Conservation (phyloP, 2,888 invertebrate species). For the Cheilosia urbana region DNA sequence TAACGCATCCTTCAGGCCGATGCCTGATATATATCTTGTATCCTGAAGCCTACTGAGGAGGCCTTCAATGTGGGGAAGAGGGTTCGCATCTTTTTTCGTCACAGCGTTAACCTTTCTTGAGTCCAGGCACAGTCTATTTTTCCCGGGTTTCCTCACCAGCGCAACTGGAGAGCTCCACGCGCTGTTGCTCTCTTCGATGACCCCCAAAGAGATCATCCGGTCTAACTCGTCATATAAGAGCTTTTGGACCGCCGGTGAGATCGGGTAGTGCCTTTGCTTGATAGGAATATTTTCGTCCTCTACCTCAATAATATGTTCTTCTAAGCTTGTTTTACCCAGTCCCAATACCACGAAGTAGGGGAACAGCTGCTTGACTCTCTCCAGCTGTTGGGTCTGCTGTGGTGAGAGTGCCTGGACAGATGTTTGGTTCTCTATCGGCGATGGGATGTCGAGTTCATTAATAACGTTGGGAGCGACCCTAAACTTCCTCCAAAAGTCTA, state of each 20-base stretch:
- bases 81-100: too few relatives aligned
- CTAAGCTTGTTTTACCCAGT: constrained; percentile 4
- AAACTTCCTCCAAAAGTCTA: not conserved
- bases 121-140: too few relatives aligned
- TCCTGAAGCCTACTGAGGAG: too few relatives aligned
- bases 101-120: too few relatives aligned
- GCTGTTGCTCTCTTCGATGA: too few relatives aligned
- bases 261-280: constrained; percentile 7
- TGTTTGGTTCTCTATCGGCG: too few relatives aligned
- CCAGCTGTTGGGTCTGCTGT: not conserved
- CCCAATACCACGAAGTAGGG: not conserved
- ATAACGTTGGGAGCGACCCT: not conserved
- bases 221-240: constrained; percentile 1
- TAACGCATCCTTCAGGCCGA: too few relatives aligned
- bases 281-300: not conserved
- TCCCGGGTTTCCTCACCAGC: too few relatives aligned
- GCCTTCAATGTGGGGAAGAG: too few relatives aligned
- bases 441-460: not conserved
- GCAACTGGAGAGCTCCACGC: too few relatives aligned
- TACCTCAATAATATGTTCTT: constrained; percentile 1
- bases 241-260: constrained; percentile 3
- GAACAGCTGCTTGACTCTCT: not conserved
- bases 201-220: not conserved
- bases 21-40: too few relatives aligned
- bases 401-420: not conserved